phyloP scores from a whole-genome alignment of 2,888 invertebrate species.

The Heliconius aoede region DNA sequence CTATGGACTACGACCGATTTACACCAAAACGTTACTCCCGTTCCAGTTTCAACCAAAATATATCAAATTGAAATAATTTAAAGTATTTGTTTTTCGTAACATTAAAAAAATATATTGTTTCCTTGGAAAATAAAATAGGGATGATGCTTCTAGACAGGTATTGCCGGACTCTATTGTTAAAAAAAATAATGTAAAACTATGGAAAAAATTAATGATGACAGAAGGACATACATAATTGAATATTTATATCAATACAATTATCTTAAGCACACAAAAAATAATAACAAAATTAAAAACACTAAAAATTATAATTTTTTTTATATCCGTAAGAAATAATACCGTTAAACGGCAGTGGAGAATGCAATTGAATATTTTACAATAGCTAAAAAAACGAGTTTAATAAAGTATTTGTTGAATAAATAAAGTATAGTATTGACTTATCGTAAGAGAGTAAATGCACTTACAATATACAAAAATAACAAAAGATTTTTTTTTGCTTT shows the following conservation, averaged over 20 bases:
- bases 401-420: background rate
- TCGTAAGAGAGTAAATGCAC: background rate
- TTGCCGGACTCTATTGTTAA: constrained; percentile 42
- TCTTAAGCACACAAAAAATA: background rate
- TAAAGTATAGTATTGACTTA: no score
- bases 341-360: constrained; percentile 52
- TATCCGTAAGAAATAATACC: constrained; percentile 66
- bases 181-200: constrained; percentile 9
- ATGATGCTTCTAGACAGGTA: constrained; percentile 21
- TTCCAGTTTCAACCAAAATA: background rate
- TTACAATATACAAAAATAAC: background rate
- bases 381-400: background rate
- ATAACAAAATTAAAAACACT: background rate
- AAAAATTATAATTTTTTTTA: background rate
- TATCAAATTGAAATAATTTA: background rate
- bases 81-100: background rate
- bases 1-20: background rate
- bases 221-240: background rate
- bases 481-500: background rate
- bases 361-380: constrained; percentile 37
- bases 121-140: background rate
- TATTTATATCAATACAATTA: background rate
- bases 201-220: background rate
- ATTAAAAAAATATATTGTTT: background rate
- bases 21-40: background rate